Evolutionary conservation across 2,797 vertebrate species (phyloP).

Genomic region (Erpetoichthys calabaricus): DNA sequence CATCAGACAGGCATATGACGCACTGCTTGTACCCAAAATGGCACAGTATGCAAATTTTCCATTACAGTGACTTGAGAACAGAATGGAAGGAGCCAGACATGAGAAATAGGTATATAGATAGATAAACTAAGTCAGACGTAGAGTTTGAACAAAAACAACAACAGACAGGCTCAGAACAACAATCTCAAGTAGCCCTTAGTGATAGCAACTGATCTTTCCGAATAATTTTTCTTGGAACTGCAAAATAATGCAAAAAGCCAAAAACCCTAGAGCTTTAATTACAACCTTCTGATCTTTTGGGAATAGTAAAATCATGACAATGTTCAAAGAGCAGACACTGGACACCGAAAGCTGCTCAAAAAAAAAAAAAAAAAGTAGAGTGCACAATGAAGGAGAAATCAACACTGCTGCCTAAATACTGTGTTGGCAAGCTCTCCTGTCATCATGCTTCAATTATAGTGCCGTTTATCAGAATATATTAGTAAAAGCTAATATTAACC

Average conservation of each 20-base stretch:
- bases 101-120: no score
- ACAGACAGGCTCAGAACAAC: not conserved
- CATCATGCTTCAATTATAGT: conserved; percentile 4
- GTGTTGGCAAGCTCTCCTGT: conserved; percentile 1
- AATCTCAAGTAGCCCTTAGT: not conserved
- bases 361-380: not conserved
- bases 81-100: no score
- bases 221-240: not conserved
- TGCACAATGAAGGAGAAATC: not conserved
- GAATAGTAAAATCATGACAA: conserved; percentile 5
- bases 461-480: not conserved
- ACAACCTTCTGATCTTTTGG: conserved; percentile 1
- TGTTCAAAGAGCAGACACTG: conserved; percentile 1
- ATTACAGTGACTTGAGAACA: not conserved
- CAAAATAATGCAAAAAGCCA: not conserved
- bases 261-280: conserved; percentile 1
- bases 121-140: no score
- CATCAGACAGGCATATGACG: conserved; percentile 1
- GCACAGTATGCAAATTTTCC: not conserved
- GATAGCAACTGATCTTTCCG: not conserved
- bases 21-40: not conserved
- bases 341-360: not conserved
- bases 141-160: no score
- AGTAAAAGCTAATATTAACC: no score
- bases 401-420: not conserved